Conservation (phyloP, 2,888 invertebrate species). For the Protonemura montana region DNA sequence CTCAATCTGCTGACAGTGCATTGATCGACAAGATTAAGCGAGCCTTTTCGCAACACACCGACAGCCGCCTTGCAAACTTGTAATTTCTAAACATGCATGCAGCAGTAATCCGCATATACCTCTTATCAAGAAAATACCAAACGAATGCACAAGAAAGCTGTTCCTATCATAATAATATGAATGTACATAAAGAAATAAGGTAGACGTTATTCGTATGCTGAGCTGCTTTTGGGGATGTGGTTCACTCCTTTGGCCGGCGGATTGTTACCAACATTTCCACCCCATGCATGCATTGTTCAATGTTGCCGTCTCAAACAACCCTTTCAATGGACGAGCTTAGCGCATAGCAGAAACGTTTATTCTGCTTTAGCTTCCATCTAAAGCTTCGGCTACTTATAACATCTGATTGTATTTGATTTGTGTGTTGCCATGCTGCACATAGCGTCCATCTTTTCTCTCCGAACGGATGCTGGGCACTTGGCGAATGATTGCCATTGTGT, state of each 20-base stretch:
- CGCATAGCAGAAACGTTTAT: constrained; percentile 30
- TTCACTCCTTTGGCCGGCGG: neutral
- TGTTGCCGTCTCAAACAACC: constrained; percentile 33
- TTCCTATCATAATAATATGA: constrained; percentile 38
- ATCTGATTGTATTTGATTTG: constrained; percentile 37
- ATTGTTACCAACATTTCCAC: neutral
- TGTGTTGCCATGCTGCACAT: constrained; percentile 8
- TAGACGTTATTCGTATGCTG: neutral
- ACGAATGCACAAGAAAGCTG: constrained; percentile 18
- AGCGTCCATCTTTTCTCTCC: neutral
- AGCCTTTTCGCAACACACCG: neutral
- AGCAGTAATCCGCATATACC: neutral
- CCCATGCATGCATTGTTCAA: constrained; percentile 8
- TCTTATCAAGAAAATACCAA: constrained; percentile 9
- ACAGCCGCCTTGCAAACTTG: neutral
- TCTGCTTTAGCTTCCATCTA: constrained; percentile 28
- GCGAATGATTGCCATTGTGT: neutral
- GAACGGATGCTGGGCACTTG: neutral
- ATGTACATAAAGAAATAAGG: constrained; percentile 22
- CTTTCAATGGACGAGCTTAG: constrained; percentile 17
- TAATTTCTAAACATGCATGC: neutral
- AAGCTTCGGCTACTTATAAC: constrained; percentile 33
- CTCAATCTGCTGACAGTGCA: too few species aligned
- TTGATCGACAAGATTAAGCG: too few species aligned
- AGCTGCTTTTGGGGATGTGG: neutral